Evolutionary conservation across 1,140 invertebrate species (phyloP).

Genomic region (Tetranychus urticae): DNA sequence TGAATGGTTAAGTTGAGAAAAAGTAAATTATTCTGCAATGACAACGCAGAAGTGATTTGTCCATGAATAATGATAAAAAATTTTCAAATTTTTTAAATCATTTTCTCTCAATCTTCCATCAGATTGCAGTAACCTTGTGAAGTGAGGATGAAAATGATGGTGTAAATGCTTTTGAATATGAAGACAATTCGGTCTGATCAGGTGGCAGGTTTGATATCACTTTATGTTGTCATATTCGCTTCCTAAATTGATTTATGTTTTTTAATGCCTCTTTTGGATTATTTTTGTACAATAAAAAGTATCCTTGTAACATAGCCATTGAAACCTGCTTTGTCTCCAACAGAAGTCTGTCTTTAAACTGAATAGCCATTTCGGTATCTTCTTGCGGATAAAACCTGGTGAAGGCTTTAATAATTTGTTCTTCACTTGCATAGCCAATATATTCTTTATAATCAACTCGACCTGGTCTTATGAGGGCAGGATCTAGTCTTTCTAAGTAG

Average conservation of each 20-base stretch:
- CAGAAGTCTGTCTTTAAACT: constrained; percentile 37
- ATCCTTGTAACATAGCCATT: constrained; percentile 80
- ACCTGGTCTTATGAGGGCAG: constrained; percentile 85
- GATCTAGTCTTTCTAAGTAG: constrained; percentile 82
- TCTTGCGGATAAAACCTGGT: constrained; percentile 58
- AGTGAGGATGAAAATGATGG: too few species aligned
- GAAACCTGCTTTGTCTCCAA: constrained; percentile 34
- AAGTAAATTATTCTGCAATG: too few species aligned
- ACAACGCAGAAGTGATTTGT: too few species aligned
- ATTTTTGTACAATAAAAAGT: constrained; percentile 61
- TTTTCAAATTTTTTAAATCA: too few species aligned
- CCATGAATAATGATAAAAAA: too few species aligned
- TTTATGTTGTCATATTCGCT: too few species aligned
- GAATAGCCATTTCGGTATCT: constrained; percentile 25
- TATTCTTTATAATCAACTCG: constrained; percentile 81
- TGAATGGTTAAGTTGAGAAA: too few species aligned
- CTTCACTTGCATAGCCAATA: constrained; percentile 54
- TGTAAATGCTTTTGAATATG: too few species aligned
- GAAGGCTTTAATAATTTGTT: constrained; percentile 73
- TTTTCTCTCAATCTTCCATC: too few species aligned
- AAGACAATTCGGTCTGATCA: too few species aligned
- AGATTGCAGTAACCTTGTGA: too few species aligned
- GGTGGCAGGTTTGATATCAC: too few species aligned
- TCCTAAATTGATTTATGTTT: neutral
- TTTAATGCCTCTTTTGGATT: constrained; percentile 16